These are phyloP conservation scores for Myotis yumanensis DNA, from an alignment of 2,113 vertebrate genomes.

Conservation along the genomic window DNA sequence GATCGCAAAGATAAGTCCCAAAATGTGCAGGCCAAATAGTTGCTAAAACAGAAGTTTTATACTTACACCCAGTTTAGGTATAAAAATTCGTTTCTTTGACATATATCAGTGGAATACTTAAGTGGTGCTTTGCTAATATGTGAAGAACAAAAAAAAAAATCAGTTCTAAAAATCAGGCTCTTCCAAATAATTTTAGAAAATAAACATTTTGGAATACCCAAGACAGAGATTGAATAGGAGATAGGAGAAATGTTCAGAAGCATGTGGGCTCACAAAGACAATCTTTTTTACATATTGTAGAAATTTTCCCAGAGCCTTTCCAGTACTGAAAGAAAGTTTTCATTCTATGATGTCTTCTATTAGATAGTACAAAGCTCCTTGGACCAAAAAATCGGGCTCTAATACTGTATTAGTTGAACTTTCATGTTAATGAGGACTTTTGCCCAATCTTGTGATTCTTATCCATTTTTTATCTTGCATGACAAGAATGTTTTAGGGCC, in stretches of 20 bases:
- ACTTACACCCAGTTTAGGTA: not conserved
- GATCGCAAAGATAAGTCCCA: not conserved
- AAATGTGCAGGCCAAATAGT: not conserved
- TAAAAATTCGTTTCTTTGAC: slow-evolving; percentile 32
- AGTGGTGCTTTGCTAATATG: not conserved
- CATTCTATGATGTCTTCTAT: not conserved
- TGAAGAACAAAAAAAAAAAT: not conserved
- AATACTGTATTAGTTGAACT: not conserved
- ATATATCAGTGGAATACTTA: not conserved
- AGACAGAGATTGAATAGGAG: not conserved
- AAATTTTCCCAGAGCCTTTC: not conserved
- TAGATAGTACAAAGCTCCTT: not conserved
- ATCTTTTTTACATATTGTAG: not conserved
- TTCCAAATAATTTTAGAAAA: not conserved
- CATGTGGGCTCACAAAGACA: not conserved
- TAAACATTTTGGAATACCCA: not conserved
- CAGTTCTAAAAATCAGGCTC: not conserved
- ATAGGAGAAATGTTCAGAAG: not conserved
- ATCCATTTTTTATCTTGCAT: not conserved
- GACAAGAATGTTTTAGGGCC: not conserved
- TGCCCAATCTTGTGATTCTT: not conserved
- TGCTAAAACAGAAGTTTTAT: not conserved
- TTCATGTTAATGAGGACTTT: not conserved
- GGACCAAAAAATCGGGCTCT: not conserved
- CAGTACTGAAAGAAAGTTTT: not conserved